phyloP scores from a whole-genome alignment of 2,888 invertebrate genomes.

The Dusona sp. region DNA sequence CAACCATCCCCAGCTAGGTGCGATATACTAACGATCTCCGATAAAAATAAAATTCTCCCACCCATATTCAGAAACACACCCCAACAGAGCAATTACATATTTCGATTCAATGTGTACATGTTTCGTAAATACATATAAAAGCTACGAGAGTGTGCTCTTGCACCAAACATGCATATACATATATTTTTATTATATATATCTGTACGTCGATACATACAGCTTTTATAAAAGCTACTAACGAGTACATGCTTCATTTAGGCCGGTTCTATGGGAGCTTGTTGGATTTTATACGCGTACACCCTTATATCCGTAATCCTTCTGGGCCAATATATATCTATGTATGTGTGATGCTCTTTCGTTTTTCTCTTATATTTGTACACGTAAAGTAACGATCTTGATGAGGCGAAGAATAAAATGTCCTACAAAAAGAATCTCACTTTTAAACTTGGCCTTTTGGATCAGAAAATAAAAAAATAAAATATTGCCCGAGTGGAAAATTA shows the following conservation, averaged over 20 bases:
- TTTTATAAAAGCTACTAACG: conserved; percentile 43
- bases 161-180: not conserved
- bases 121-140: conserved; percentile 40
- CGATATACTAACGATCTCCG: conserved; percentile 46
- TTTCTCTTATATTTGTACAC: not conserved
- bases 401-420: not conserved
- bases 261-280: conserved; percentile 9
- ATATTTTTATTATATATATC: conserved; percentile 3
- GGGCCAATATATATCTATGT: not conserved
- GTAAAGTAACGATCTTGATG: not conserved
- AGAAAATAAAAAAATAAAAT: not conserved
- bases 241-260: conserved; percentile 53
- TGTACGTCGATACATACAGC: not conserved
- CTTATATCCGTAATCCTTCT: not conserved
- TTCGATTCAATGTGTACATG: conserved; percentile 8
- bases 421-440: not conserved
- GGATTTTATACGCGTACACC: conserved; percentile 28
- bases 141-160: not conserved
- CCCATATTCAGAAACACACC: not conserved
- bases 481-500: too few relatives aligned
- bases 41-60: not conserved
- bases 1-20: not conserved
- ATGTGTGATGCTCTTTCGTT: not conserved
- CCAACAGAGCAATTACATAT: conserved; percentile 25
- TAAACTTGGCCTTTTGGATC: not conserved